These are phyloP conservation scores for Geopemphigus sp. DNA, from an alignment of 1,140 invertebrate species.

Conservation along the genomic window DNA sequence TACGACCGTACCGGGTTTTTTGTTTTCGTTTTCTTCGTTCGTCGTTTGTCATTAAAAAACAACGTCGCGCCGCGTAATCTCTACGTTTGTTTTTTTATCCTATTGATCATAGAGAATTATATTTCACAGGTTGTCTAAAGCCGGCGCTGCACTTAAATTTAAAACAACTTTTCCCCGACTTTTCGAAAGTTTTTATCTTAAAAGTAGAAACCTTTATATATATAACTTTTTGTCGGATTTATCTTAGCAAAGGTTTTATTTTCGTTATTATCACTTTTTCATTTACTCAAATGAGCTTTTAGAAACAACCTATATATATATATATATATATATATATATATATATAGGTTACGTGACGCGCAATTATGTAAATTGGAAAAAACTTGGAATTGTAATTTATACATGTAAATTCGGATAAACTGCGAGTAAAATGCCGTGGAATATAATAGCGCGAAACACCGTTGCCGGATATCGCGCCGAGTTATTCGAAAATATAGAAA, in stretches of 20 bases:
- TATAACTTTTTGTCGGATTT: not conserved
- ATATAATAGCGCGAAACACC: too few species aligned
- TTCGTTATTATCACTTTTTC: slow-evolving; percentile 7
- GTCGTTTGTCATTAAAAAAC: too few species aligned
- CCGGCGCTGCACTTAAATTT: not conserved
- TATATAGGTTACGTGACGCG: not conserved
- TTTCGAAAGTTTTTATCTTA: not conserved
- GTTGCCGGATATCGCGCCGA: too few species aligned
- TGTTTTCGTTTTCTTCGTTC: too few species aligned
- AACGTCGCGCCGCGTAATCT: not conserved
- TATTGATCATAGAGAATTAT: not conserved
- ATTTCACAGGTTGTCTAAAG: not conserved
- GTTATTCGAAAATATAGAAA: not conserved
- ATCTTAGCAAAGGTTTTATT: not conserved
- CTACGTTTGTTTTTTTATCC: not conserved
- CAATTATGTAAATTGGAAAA: slow-evolving; percentile 36
- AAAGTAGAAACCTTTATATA: not conserved
- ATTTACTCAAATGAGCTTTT: slow-evolving; percentile 7
- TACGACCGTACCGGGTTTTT: too few species aligned
- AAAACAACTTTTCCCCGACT: slow-evolving; percentile 6
- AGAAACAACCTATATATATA: too few species aligned
- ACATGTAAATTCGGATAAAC: slow-evolving; percentile 5
- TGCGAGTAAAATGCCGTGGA: not conserved
- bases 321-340: too few species aligned
- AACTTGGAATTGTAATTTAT: not conserved